Evolutionary conservation across 2,888 invertebrate genomes (phyloP), one percentile per base, ranked within the genome.

Genomic region (Silvanus unidentatus): DNA sequence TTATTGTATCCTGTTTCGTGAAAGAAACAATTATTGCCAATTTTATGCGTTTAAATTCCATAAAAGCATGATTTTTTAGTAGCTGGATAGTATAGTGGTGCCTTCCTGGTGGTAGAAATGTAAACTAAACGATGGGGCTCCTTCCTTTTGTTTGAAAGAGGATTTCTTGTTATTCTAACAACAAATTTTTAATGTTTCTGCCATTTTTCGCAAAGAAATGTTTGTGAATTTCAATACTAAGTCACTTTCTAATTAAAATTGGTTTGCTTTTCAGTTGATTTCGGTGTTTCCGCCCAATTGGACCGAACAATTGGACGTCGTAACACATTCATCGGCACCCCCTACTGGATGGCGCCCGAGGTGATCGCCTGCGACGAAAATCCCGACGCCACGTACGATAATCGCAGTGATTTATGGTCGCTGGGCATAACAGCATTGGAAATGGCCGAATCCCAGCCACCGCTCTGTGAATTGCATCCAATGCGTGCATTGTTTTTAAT

Each of bases 341-440:
- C 93, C 6, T 94, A 94, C 71, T 94, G 94, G 94, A 98, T 98
- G 98, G 97, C 97, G 32, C 98, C 97, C 2, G 98, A 98, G 78
- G 98, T 98, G 39, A 99, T 99, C 66, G 99, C 98, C 44, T 99
- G 99, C 74, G 99, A 99, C 75, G 98, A 99, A 75, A 99, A 99
- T 75, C 95, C 97, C 39, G 98, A 99, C 70, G 98, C 99, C 47
- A 99, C 99, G 13, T 99, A 99, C 69, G 99, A 99, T 75, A 97
- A 97, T 77, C 85, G 92, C 63, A 90, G 89, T 62, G 92, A 92
- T 74, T 78, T 92, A 50, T 91, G 90, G 90, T 90, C 89, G 39
- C 77, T 90, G 56, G 92, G 98, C 64, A 99, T 99, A 66, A 99
- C 98, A 46, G 95, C 98, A 41, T 80, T 99, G 53, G 99, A 99